phyloP scores from a whole-genome alignment of 2,797 vertebrate species.

The Sebastes wilsoni region DNA sequence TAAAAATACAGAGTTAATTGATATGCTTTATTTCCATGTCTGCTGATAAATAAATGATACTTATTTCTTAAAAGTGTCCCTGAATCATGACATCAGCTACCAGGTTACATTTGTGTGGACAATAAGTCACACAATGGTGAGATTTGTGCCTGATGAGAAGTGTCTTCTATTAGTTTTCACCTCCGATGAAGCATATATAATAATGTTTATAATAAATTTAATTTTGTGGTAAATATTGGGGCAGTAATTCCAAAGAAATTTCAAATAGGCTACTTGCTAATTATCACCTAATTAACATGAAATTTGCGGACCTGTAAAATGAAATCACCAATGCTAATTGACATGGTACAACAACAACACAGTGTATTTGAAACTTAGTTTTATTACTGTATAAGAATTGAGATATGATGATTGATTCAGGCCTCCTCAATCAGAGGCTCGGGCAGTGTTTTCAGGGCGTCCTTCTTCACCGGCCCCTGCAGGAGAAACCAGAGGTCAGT shows the following conservation, averaged over 20 bases:
- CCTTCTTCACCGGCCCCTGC: constrained; percentile 94
- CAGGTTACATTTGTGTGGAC: too few species aligned
- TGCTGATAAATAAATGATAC: too few species aligned
- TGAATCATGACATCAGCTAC: accelerated
- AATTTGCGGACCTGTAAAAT: neutral
- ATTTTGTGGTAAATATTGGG: too few species aligned
- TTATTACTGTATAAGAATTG: constrained; percentile 28
- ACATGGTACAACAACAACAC: neutral
- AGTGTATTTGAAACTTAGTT: neutral
- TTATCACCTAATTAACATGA: too few species aligned
- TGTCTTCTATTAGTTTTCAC: too few species aligned
- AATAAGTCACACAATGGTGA: too few species aligned
- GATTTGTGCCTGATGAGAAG: too few species aligned
- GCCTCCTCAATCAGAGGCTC: constrained; percentile 74
- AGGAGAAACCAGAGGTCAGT: constrained; percentile 21
- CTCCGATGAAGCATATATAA: too few species aligned
- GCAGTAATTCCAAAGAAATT: too few species aligned
- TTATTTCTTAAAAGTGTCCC: too few species aligned
- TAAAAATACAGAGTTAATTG: neutral
- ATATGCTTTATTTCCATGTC: too few species aligned
- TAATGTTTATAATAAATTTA: accelerated
- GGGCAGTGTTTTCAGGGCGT: constrained; percentile 78
- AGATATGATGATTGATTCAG: constrained; percentile 28
- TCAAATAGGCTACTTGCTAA: too few species aligned
- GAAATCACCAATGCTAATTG: neutral